phyloP scores from a whole-genome alignment of 2,888 invertebrate genomes.

The Eurois occulta region DNA sequence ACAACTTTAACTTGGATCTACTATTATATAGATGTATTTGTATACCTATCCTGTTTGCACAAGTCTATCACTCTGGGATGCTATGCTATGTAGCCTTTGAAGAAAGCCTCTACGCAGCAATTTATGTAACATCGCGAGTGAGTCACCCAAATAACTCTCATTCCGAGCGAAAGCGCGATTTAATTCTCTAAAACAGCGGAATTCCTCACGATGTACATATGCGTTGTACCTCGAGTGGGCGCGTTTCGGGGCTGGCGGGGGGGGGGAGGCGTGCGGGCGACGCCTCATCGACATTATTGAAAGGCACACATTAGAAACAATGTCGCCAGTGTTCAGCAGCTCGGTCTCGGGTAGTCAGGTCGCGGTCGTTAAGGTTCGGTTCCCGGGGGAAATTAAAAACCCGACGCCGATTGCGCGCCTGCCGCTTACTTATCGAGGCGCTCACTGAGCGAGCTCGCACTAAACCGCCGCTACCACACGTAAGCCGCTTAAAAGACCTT shows the following conservation, averaged over 20 bases:
- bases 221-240: slow-evolving; percentile 3
- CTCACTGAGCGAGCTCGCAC: slow-evolving; percentile 54
- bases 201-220: slow-evolving; percentile 28
- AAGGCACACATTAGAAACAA: slow-evolving; percentile 70
- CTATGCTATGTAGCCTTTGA: slow-evolving; percentile 27
- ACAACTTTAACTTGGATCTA: background rate
- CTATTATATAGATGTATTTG: background rate
- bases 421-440: slow-evolving; percentile 69
- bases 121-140: slow-evolving; percentile 47
- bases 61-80: slow-evolving; percentile 1
- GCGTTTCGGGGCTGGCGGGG: background rate
- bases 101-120: slow-evolving; percentile 46
- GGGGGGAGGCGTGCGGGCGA: background rate
- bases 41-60: background rate
- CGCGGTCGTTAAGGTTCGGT: slow-evolving; percentile 66
- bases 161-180: slow-evolving; percentile 47
- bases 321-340: slow-evolving; percentile 63
- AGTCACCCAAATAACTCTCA: slow-evolving; percentile 48
- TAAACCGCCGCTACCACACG: slow-evolving; percentile 42
- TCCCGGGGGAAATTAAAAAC: slow-evolving; percentile 76
- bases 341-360: slow-evolving; percentile 51
- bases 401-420: slow-evolving; percentile 64
- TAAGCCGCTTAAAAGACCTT: slow-evolving; percentile 69
- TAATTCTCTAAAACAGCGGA: slow-evolving; percentile 49
- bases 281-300: slow-evolving; percentile 64